A percentile compares a stretch with the other conserved stretches of the same genome.
Evolutionary conservation across 2,888 invertebrate genomes (phyloP).

Genomic region (Acanthopleura granulata): DNA sequence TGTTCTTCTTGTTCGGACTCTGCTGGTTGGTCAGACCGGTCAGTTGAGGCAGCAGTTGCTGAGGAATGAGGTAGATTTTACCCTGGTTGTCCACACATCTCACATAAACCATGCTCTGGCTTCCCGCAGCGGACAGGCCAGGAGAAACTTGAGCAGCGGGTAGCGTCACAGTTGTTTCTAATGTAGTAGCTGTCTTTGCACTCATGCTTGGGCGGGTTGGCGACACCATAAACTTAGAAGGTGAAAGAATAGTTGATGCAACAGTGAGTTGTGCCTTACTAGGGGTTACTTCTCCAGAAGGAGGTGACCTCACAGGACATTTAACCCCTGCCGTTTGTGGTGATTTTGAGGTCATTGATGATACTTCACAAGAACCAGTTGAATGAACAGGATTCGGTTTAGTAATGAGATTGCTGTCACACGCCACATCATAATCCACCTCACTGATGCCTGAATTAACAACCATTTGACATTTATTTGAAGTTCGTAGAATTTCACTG

Average conservation of each 20-base stretch:
- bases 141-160: background rate
- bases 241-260: background rate
- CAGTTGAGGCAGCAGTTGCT: constrained; percentile 34
- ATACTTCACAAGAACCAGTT: background rate
- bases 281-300: too few relatives aligned
- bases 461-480: too few relatives aligned
- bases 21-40: background rate
- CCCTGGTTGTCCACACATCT: constrained; percentile 54
- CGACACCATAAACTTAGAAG: background rate
- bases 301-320: background rate
- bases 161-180: background rate
- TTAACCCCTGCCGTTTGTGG: background rate
- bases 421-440: background rate
- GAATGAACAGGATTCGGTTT: background rate
- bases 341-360: background rate
- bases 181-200: background rate
- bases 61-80: constrained; percentile 55
- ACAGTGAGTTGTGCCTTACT: too few relatives aligned
- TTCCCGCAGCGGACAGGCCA: background rate
- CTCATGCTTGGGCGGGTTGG: background rate
- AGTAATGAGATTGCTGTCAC: background rate
- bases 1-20: background rate
- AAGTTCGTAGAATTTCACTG: too few relatives aligned
- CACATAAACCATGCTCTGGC: constrained; percentile 35
- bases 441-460: too few relatives aligned